A percentile compares a stretch with the other conserved stretches of the same genome.
Evolutionary conservation across 2,888 invertebrate genomes (phyloP).

Genomic region (Fabriciana adippe): DNA sequence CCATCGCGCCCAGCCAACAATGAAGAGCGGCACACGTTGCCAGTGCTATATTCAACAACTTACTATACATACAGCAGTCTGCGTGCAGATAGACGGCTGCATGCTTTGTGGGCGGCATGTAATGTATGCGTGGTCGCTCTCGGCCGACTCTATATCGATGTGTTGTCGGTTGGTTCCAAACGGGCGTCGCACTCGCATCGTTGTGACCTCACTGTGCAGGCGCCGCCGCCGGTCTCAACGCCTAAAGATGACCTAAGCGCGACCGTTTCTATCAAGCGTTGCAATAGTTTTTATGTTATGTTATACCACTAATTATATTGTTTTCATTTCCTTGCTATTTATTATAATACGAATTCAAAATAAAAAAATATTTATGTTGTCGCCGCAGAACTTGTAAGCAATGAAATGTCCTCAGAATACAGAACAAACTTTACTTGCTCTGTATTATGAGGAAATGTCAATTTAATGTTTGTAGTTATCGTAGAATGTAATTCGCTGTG

Average conservation of each 20-base stretch:
- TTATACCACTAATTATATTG: constrained; percentile 19
- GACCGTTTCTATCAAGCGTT: constrained; percentile 30
- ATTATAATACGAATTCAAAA: too few species aligned
- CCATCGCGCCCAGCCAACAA: constrained; percentile 65
- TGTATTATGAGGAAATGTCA: too few species aligned
- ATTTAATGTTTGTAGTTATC: not conserved
- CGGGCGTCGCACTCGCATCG: constrained; percentile 63
- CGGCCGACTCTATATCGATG: constrained; percentile 60
- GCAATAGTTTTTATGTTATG: constrained; percentile 23
- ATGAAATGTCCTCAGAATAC: not conserved
- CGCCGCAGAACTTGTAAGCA: too few species aligned
- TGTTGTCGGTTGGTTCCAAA: constrained; percentile 55
- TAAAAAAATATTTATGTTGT: too few species aligned
- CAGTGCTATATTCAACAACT: constrained; percentile 65
- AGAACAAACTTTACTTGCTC: too few species aligned
- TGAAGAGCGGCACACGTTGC: constrained; percentile 56
- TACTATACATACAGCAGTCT: constrained; percentile 61
- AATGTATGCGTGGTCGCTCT: constrained; percentile 70
- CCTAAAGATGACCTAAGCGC: constrained; percentile 65
- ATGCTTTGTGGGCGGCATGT: constrained; percentile 69
- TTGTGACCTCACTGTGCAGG: constrained; percentile 68
- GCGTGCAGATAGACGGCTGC: constrained; percentile 58
- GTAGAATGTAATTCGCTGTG: not conserved
- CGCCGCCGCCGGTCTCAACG: constrained; percentile 55
- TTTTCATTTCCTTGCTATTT: constrained; percentile 1